Evolutionary conservation across 1,140 invertebrate genomes (phyloP).

Genomic region (Cydia pomonella): DNA sequence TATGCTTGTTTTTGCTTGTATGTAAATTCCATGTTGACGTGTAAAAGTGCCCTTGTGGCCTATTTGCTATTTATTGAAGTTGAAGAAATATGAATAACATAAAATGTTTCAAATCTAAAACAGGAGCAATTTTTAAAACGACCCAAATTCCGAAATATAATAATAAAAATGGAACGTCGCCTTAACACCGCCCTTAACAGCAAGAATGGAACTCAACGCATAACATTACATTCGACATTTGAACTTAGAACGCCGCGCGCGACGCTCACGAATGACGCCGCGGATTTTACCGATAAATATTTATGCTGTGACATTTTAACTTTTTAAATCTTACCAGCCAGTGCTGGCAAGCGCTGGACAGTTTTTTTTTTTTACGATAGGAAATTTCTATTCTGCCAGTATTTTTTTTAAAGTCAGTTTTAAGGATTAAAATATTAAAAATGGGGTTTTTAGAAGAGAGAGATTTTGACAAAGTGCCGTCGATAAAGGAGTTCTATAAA

Average conservation of each 20-base stretch:
- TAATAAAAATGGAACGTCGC: neutral
- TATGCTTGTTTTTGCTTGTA: too few relatives aligned
- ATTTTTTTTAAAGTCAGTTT: too few relatives aligned
- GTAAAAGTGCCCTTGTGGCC: too few relatives aligned
- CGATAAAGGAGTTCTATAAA: constrained; percentile 65
- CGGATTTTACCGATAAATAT: neutral
- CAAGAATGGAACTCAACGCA: neutral
- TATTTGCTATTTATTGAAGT: too few relatives aligned
- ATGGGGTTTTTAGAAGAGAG: constrained; percentile 63
- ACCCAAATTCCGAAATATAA: too few relatives aligned
- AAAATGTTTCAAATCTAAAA: too few relatives aligned
- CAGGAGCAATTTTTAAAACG: too few relatives aligned
- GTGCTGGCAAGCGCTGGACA: neutral
- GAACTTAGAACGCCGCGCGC: neutral
- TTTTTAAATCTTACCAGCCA: constrained; percentile 6
- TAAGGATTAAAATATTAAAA: constrained; percentile 34
- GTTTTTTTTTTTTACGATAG: too few relatives aligned
- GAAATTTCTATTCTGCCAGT: neutral
- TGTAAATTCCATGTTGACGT: too few relatives aligned
- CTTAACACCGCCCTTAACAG: constrained; percentile 13
- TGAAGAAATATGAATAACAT: too few relatives aligned
- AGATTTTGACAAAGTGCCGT: constrained; percentile 46
- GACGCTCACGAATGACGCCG: neutral
- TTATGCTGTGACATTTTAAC: neutral
- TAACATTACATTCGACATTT: neutral